Evolutionary conservation across 2,113 vertebrate genomes (phyloP).

Genomic region (Tylochromis polylepis): DNA sequence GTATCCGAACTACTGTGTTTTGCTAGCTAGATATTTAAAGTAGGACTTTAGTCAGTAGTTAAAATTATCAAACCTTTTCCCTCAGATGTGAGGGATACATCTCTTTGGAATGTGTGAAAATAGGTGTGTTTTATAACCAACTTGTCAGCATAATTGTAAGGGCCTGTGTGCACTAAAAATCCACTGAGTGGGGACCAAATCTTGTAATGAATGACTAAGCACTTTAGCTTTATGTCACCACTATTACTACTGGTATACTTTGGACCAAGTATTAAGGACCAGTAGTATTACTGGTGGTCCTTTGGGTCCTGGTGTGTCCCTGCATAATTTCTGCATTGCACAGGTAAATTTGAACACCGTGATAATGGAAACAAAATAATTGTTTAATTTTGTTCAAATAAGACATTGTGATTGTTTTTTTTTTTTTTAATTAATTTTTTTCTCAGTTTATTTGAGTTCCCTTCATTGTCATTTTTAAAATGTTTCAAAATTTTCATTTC

Average conservation of each 20-base stretch:
- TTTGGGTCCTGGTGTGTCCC: neutral
- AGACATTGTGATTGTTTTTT: neutral
- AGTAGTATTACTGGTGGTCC: neutral
- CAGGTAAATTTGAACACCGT: neutral
- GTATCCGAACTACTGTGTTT: slow-evolving; percentile 21
- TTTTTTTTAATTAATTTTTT: neutral
- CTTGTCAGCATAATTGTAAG: neutral
- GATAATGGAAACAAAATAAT: neutral
- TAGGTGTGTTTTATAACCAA: neutral
- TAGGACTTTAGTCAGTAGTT: neutral
- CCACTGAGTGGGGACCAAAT: neutral
- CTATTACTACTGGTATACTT: neutral
- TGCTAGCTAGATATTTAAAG: slow-evolving; percentile 28
- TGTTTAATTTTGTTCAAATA: neutral
- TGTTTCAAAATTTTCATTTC: neutral
- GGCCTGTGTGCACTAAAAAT: neutral
- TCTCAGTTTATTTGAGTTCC: neutral
- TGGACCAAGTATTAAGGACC: neutral
- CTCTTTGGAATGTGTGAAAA: neutral
- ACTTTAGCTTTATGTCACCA: neutral
- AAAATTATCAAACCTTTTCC: neutral
- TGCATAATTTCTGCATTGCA: neutral
- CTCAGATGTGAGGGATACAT: neutral
- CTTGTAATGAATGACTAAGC: neutral
- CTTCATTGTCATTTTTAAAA: neutral